Percentiles rank a stretch among this genome's conserved stretches.
Evolutionary conservation across 1,140 invertebrate genomes (phyloP).

Genomic region (Dufourea novaeangliae): DNA sequence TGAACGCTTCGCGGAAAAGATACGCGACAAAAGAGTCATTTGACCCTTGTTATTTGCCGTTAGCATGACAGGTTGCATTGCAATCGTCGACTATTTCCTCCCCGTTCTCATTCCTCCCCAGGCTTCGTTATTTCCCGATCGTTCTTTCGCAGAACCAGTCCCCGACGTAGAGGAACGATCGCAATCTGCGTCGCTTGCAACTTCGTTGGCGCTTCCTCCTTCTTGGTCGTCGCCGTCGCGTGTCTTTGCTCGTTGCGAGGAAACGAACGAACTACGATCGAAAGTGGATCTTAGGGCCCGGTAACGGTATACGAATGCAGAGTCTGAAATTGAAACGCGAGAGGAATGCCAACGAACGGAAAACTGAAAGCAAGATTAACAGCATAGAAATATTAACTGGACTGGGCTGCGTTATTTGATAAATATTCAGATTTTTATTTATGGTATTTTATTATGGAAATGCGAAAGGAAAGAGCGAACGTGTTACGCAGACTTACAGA

Average conservation of each 20-base stretch:
- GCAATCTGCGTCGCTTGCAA: background rate
- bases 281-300: background rate
- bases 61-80: constrained; percentile 1
- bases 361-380: too few species aligned
- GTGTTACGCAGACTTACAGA: too few species aligned
- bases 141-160: constrained; percentile 1
- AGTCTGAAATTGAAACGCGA: background rate
- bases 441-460: too few species aligned
- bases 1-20: background rate
- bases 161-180: background rate
- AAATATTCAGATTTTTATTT: too few species aligned
- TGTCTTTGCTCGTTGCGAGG: background rate
- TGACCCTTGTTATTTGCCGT: background rate
- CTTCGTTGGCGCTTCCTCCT: background rate
- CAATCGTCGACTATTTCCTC: background rate
- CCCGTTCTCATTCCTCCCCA: background rate
- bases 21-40: background rate
- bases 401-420: too few species aligned
- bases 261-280: background rate
- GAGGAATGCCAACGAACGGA: background rate
- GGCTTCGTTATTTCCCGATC: background rate
- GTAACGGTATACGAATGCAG: background rate
- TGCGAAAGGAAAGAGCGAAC: too few species aligned
- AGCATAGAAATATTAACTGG: too few species aligned
- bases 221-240: background rate